These are phyloP conservation scores for Arizona elegans DNA, from an alignment of 2,113 vertebrate genomes.

Conservation along the genomic window DNA sequence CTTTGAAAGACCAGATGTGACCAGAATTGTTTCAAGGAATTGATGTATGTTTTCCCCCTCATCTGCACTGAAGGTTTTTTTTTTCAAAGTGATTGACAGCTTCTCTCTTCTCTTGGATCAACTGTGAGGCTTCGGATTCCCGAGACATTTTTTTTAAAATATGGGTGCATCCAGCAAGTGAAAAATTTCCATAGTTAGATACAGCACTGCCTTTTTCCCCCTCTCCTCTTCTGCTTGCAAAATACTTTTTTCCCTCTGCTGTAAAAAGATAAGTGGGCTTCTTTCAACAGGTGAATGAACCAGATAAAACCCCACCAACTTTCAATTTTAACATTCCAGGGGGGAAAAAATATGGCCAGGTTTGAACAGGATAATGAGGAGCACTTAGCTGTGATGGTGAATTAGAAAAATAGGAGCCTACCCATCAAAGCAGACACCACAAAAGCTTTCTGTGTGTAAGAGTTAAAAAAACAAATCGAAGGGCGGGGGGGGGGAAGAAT, in stretches of 20 bases:
- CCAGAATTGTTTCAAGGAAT: background rate
- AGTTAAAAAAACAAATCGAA: background rate
- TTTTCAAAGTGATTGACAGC: rapidly evolving
- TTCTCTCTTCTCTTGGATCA: background rate
- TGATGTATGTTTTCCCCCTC: background rate
- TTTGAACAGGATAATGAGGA: background rate
- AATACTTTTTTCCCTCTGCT: background rate
- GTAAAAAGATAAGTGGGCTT: background rate
- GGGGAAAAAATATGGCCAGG: background rate
- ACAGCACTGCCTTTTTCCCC: background rate
- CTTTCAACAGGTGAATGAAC: background rate
- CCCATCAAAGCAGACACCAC: background rate
- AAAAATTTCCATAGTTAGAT: rapidly evolving
- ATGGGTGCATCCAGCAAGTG: background rate
- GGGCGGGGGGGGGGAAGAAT: rapidly evolving
- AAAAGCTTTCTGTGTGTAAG: background rate
- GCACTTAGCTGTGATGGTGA: background rate
- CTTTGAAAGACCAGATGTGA: background rate
- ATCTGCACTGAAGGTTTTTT: rapidly evolving
- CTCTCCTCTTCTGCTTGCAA: background rate
- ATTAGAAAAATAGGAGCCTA: background rate
- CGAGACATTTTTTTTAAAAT: background rate
- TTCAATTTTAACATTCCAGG: background rate
- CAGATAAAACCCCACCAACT: background rate
- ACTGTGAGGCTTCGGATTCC: background rate